Percentiles rank a stretch among this genome's conserved stretches.
These are phyloP conservation scores for Capitulum mitella DNA, from an alignment of 2,888 invertebrate species.

Conservation along the genomic window DNA sequence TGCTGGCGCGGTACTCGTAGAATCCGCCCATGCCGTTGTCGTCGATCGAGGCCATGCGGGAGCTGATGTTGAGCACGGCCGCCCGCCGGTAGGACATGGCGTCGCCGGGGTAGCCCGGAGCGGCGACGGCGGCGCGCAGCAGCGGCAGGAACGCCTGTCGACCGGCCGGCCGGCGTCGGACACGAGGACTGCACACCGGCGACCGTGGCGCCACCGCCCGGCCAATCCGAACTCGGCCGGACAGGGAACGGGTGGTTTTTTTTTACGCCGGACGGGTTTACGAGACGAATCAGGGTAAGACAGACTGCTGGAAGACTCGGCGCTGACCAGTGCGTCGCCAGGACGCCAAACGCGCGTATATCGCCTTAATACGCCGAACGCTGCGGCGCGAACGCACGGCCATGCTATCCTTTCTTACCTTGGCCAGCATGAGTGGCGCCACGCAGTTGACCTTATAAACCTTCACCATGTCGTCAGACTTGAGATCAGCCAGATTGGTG, in stretches of 20 bases:
- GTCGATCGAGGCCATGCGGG: constrained; percentile 69
- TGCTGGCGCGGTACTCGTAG: constrained; percentile 79
- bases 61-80: constrained; percentile 68
- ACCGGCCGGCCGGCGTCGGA: background rate
- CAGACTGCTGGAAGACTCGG: no score
- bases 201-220: background rate
- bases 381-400: no score
- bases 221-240: no score
- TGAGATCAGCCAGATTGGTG: background rate
- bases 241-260: no score
- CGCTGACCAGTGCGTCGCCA: no score
- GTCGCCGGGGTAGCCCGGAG: background rate
- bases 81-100: constrained; percentile 28
- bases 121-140: constrained; percentile 28
- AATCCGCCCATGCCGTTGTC: constrained; percentile 67
- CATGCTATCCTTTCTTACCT: no score
- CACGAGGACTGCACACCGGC: no score
- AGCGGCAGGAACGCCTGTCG: constrained; percentile 30
- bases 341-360: no score
- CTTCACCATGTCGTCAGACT: background rate
- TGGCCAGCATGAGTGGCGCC: background rate
- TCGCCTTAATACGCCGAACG: no score
- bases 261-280: no score
- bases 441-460: background rate
- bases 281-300: no score